phyloP scores from a whole-genome alignment of 1,140 invertebrate species.

The Aphidius gifuensis region DNA sequence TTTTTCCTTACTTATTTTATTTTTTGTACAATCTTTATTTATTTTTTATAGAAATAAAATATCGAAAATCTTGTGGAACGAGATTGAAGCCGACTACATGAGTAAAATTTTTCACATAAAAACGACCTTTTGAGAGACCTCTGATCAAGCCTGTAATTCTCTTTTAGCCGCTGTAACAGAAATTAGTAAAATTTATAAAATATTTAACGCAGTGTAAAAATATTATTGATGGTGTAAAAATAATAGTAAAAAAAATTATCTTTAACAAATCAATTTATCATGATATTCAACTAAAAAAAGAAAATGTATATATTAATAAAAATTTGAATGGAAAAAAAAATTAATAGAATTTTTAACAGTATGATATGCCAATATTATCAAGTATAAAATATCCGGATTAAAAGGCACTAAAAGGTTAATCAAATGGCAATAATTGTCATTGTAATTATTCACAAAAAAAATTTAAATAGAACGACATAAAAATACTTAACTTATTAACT shows the following conservation, averaged over 20 bases:
- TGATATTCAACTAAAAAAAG: background rate
- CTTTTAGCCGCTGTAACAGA: background rate
- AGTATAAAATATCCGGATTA: too few species aligned
- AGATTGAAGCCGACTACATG: conserved; percentile 4
- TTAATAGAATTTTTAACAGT: background rate
- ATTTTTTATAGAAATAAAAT: background rate
- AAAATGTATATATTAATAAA: too few species aligned
- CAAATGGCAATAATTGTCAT: too few species aligned
- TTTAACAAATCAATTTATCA: conserved; percentile 11
- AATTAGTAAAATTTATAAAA: background rate
- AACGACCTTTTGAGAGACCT: background rate
- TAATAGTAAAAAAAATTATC: background rate
- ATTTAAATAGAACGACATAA: too few species aligned
- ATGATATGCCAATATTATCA: too few species aligned
- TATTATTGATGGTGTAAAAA: background rate
- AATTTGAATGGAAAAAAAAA: background rate
- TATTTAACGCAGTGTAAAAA: too few species aligned
- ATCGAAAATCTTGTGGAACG: background rate
- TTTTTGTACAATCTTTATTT: background rate
- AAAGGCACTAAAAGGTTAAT: too few species aligned
- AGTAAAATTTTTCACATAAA: background rate
- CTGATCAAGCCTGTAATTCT: conserved; percentile 4
- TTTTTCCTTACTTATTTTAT: background rate
- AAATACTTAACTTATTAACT: too few species aligned
- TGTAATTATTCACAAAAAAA: too few species aligned